Conservation (phyloP, 2,888 invertebrate species). For the Apocheima hispidaria region DNA sequence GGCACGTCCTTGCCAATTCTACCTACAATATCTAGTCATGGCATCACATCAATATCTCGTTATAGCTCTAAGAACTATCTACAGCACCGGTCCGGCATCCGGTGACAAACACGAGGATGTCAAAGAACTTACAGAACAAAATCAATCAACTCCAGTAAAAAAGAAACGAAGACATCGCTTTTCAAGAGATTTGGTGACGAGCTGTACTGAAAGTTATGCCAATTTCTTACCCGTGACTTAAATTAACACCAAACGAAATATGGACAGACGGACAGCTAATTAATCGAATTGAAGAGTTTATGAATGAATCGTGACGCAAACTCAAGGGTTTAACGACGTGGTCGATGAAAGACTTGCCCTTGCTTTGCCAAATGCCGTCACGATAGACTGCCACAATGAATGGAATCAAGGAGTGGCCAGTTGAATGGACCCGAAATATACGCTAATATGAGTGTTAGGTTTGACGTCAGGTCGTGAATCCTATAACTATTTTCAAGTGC, state of each 20-base stretch:
- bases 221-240: conserved; percentile 7
- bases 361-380: conserved; percentile 34
- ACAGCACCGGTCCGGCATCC: background rate
- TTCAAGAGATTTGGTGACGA: background rate
- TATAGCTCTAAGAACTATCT: background rate
- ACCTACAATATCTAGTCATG: conserved; percentile 36
- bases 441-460: conserved; percentile 23
- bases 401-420: conserved; percentile 32
- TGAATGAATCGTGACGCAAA: conserved; percentile 25
- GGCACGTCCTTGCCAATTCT: conserved; percentile 43
- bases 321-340: conserved; percentile 29
- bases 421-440: conserved; percentile 31
- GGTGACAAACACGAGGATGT: background rate
- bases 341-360: conserved; percentile 30
- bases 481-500: background rate
- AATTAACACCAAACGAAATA: conserved; percentile 1
- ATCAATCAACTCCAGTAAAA: background rate
- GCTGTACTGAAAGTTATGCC: conserved; percentile 24
- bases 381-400: conserved; percentile 25
- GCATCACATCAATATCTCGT: conserved; percentile 24
- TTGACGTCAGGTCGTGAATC: conserved; percentile 23
- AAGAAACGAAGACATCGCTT: background rate
- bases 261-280: background rate
- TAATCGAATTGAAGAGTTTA: conserved; percentile 1
- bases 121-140: background rate